phyloP scores from a whole-genome alignment of 1,140 invertebrate genomes.

The Temnothorax longispinosus region DNA sequence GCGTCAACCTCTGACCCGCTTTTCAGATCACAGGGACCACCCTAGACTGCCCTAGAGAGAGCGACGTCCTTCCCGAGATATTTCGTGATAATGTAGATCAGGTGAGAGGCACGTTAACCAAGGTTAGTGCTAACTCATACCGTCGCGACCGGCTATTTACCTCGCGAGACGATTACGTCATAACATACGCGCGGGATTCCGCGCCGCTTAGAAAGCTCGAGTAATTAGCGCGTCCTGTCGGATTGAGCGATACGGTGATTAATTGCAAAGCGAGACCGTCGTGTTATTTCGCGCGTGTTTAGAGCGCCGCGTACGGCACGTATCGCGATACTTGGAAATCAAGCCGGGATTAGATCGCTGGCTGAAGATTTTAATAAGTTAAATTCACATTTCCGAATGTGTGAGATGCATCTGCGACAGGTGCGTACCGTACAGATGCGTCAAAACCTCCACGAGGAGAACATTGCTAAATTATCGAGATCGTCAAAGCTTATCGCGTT shows the following conservation, averaged over 20 bases:
- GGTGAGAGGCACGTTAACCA: not conserved
- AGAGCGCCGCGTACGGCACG: not conserved
- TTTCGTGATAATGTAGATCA: not conserved
- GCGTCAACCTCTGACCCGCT: not conserved
- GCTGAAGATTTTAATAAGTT: not conserved
- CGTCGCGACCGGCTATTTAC: slow-evolving; percentile 10
- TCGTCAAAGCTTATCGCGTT: not conserved
- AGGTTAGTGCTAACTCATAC: not conserved
- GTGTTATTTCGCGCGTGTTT: not conserved
- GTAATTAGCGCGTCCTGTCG: not conserved
- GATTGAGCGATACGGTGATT: not conserved
- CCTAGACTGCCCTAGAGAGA: not conserved
- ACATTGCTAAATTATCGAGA: not conserved
- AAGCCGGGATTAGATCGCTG: not conserved
- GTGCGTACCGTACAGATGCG: not conserved
- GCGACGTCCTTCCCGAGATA: not conserved
- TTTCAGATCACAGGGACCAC: not conserved
- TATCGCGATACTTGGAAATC: not conserved
- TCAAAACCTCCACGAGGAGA: not conserved
- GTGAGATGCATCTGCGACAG: not conserved
- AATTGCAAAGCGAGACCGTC: not conserved
- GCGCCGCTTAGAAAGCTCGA: not conserved
- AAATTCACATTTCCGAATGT: not conserved
- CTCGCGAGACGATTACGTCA: not conserved
- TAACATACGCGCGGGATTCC: not conserved